Base-by-base conservation (phyloP, 2,797 vertebrate genomes). In the Limnodromus scolopaceus region DNA sequence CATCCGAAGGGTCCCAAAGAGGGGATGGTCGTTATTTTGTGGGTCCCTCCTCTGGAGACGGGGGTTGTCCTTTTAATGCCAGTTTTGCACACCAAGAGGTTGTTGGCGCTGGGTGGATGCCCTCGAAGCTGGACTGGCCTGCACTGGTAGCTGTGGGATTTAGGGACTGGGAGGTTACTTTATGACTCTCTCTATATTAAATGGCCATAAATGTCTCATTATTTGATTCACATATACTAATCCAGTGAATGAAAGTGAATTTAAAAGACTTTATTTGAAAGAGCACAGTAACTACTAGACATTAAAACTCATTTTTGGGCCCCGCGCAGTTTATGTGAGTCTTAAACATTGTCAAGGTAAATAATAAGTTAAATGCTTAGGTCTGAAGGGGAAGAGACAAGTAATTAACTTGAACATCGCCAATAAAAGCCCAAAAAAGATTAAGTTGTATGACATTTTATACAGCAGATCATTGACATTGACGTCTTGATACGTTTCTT, bases 351-450 rank as follows among this genome's bases (percentile, higher is more conserved):
- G 19, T 45, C 46, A 24, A 28, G 27, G 51, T 63, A 68, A 84
- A 79, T 49, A 91, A 94, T 66, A 74, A 91, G 69, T 79, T 43
- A 74, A 92, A 68, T 13, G 22, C 25, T 78, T 77, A 3, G 5
- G 43, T 78, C 49, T 36, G 54, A 65, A 82, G 69, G 68, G 36
- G 38, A 64, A 77, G 28, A 81, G 41, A 8, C 20, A 17, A 8
- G 9, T 45, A 64, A 69, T 63, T 69, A 78, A 41, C 19, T 36
- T n/a, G 7, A 48, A 39, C 5, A 7, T 28, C 27, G 9, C 17
- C 16, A 13, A 30, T 43, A 54, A 19, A 13, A 34, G 13, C 34
- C 49, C 15, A 11, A 10, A 17, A 55, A 25, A 13, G 5, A 34
- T 28, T 65, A 16, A 78, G 9, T 28, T 14, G 8, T 15, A 11